A percentile compares a stretch with the other conserved stretches of the same genome.
These are phyloP conservation scores for Carassius gibelio DNA, from an alignment of 2,113 vertebrate species.

Conservation along the genomic window DNA sequence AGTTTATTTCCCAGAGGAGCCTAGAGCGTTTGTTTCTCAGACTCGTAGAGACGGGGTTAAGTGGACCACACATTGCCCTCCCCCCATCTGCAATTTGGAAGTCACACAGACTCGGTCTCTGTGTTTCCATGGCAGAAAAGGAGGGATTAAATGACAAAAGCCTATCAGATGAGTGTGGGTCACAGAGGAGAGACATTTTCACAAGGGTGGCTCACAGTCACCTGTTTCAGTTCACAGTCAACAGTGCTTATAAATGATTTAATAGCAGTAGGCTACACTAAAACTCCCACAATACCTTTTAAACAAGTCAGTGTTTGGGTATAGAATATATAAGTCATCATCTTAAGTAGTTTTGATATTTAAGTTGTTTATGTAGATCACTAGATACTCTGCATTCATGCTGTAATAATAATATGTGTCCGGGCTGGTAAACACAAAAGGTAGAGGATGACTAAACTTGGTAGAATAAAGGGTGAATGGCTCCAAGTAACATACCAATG, in stretches of 20 bases:
- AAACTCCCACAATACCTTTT: neutral
- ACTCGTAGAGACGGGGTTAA: conserved; percentile 67
- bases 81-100: conserved; percentile 11
- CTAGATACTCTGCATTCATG: neutral
- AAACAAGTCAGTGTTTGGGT: neutral
- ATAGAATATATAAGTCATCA: neutral
- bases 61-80: conserved; percentile 60
- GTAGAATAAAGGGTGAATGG: neutral
- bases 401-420: neutral
- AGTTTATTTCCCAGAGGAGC: conserved; percentile 53
- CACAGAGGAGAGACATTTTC: conserved; percentile 8
- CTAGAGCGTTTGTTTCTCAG: conserved; percentile 56
- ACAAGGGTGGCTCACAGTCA: neutral
- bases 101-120: conserved; percentile 51
- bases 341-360: neutral
- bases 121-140: conserved; percentile 56
- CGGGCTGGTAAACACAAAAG: neutral
- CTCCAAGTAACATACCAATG: neutral
- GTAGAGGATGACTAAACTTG: neutral
- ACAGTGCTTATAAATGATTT: neutral
- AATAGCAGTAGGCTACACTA: neutral
- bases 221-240: neutral
- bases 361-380: conserved; percentile 3
- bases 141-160: conserved; percentile 36
- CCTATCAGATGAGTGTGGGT: conserved; percentile 50